Evolutionary conservation across 2,888 invertebrate genomes (phyloP), one percentile per base, ranked within the genome.

Genomic region (Eutolmus rufibarbis): DNA sequence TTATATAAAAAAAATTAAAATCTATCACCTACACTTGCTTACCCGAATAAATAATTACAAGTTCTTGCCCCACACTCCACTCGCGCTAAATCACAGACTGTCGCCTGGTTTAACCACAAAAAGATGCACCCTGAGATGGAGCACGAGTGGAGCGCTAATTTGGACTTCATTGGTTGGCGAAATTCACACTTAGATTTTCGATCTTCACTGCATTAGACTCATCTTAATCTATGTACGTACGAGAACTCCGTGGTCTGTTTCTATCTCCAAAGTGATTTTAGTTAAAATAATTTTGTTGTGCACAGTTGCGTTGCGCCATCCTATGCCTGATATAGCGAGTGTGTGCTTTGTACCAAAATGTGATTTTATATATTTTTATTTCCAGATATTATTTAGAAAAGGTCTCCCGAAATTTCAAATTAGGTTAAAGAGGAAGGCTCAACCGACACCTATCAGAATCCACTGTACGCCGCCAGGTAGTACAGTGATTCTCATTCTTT

Each of bases 401-500:
- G 8, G 34, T 19, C 23, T 51, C 31, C 34, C 56, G 14, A 28
- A 81, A 81, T 19, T 56, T 56, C 14, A 31, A 81, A 46, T 81
- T 51, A 81, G 56, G 14, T 81, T 81, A 56, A 40, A 34, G 56
- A 81, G 34, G 34, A 86, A 43, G 43, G 40, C 23, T 86, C 56
- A 77, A 77, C 86, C 86, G 51, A 77, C 86, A 86, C 86, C 77
- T 76, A 86, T 77, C 77, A 77, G 46, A 86, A 86, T 86, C 56
- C 86, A 57, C 77, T 77, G 56, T 86, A 86, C 56, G 86, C 77
- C 56, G 86, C 74, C 51, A 86, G 40, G 76, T 86, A 87, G 84
- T 87, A 88, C 37, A 89, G 56, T 86, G 88, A 86, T 78, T 88
- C 88, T 89, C 89, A 89, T 87, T 89, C 89, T 78, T 89, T 89